phyloP scores from a whole-genome alignment of 2,888 invertebrate genomes.

The Cryptocephalus primarius region DNA sequence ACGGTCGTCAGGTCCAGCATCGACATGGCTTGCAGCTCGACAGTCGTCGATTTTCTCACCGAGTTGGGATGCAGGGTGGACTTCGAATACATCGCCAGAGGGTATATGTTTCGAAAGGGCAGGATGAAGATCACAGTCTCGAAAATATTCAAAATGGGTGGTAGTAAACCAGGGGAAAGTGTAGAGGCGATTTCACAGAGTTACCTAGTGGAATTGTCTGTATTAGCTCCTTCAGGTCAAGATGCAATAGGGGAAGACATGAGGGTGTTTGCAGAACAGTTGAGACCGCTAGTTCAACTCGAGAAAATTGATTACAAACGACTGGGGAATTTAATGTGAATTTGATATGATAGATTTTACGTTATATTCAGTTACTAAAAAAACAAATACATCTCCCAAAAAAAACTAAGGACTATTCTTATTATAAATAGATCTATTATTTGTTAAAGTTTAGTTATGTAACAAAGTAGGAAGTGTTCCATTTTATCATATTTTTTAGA shows the following conservation, averaged over 20 bases:
- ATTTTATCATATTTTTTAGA: too few species aligned
- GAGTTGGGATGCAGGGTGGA: conserved; percentile 87
- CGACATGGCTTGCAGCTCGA: conserved; percentile 84
- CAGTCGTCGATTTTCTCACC: conserved; percentile 81
- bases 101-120: conserved; percentile 91
- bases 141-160: conserved; percentile 71
- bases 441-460: too few species aligned
- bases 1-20: conserved; percentile 86
- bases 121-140: conserved; percentile 95
- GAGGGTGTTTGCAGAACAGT: conserved; percentile 87
- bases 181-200: conserved; percentile 83
- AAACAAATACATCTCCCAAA: too few species aligned
- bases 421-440: too few species aligned
- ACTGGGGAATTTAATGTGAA: conserved; percentile 32
- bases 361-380: too few species aligned
- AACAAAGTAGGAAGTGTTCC: too few species aligned
- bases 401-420: too few species aligned
- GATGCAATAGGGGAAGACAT: conserved; percentile 95
- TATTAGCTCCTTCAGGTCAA: conserved; percentile 81
- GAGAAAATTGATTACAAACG: conserved; percentile 89
- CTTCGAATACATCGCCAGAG: conserved; percentile 88
- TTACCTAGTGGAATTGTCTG: conserved; percentile 86
- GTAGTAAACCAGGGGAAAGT: conserved; percentile 52
- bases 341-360: neutral
- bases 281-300: conserved; percentile 81